A percentile compares a stretch with the other conserved stretches of the same genome.
phyloP scores from a whole-genome alignment of 2,888 invertebrate species.

The Anthophora plumipes region DNA sequence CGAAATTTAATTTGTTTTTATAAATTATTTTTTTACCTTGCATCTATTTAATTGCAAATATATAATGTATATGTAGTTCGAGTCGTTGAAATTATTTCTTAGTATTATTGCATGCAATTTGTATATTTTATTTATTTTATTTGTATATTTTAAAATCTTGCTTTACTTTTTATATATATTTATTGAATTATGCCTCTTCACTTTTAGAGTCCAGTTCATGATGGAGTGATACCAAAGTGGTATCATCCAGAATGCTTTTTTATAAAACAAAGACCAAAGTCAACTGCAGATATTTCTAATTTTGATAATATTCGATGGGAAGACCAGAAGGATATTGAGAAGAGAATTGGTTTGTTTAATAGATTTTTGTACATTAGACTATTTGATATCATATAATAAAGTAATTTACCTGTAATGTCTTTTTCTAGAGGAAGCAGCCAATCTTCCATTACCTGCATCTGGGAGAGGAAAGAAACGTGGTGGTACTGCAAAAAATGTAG shows the following conservation, averaged over 20 bases:
- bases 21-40: not conserved
- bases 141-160: not conserved
- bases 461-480: conserved; percentile 87
- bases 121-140: not conserved
- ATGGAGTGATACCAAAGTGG: conserved; percentile 95
- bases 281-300: conserved; percentile 91
- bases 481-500: conserved; percentile 72
- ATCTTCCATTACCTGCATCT: conserved; percentile 76
- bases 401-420: not conserved
- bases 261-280: conserved; percentile 90
- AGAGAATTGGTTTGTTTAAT: conserved; percentile 87
- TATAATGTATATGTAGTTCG: not conserved
- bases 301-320: conserved; percentile 92
- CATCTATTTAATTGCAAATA: not conserved
- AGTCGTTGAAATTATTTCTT: not conserved
- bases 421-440: conserved; percentile 60
- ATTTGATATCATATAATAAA: not conserved
- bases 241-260: conserved; percentile 96
- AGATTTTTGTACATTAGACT: not conserved
- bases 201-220: conserved; percentile 92
- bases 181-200: conserved; percentile 20
- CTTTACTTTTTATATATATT: not conserved
- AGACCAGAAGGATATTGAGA: conserved; percentile 93
- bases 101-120: not conserved
- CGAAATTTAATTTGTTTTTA: not conserved